Percentiles rank a stretch among this genome's conserved stretches.
phyloP scores from a whole-genome alignment of 2,888 invertebrate genomes.

The Panopea generosa region DNA sequence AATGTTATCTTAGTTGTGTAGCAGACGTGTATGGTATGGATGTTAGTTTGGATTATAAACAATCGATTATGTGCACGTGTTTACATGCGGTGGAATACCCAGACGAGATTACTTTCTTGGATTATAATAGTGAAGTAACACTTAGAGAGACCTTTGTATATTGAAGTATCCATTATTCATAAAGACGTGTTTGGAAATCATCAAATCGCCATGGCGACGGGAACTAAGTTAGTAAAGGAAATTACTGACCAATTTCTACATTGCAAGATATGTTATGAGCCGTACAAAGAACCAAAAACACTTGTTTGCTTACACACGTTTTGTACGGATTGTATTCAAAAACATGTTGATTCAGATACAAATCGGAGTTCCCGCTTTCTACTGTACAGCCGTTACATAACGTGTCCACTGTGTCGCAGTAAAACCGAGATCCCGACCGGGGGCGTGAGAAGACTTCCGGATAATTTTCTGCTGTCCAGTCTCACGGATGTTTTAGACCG shows the following conservation, averaged over 20 bases:
- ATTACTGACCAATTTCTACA: conserved; percentile 84
- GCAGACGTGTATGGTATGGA: too few species aligned
- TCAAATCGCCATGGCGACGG: conserved; percentile 74
- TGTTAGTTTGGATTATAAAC: background rate
- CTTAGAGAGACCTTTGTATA: background rate
- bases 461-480: conserved; percentile 84
- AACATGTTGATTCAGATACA: conserved; percentile 81
- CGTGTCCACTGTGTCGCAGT: conserved; percentile 83
- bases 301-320: conserved; percentile 84
- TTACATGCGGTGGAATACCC: background rate
- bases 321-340: conserved; percentile 83
- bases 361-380: conserved; percentile 77
- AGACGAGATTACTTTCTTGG: background rate
- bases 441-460: conserved; percentile 82
- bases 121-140: background rate
- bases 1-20: conserved; percentile 2
- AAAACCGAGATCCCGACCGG: conserved; percentile 83
- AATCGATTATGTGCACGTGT: background rate
- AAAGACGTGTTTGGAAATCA: background rate
- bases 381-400: conserved; percentile 79
- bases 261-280: conserved; percentile 84
- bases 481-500: conserved; percentile 80
- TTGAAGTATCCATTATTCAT: background rate
- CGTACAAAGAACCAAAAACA: conserved; percentile 83
- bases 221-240: conserved; percentile 82